Percentiles rank a stretch among this genome's conserved stretches.
These are phyloP conservation scores for Zosterops hypoxanthus DNA, from an alignment of 2,113 vertebrate genomes.

Conservation along the genomic window DNA sequence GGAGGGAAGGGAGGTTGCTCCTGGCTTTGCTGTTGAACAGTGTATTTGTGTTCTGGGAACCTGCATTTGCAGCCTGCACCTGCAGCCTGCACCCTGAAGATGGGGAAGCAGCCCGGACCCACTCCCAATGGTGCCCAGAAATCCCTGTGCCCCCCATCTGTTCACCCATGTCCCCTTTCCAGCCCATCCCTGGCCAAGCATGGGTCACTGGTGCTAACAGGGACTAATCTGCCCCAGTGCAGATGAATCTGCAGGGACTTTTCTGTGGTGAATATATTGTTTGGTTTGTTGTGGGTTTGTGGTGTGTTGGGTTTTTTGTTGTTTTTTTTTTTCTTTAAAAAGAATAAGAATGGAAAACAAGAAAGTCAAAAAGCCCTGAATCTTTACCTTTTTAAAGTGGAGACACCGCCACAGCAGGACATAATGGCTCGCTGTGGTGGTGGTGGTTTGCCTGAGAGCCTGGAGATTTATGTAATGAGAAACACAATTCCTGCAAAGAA, in stretches of 20 bases:
- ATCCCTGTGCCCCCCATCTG: neutral
- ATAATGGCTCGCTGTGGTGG: conserved; percentile 27
- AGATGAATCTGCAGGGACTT: neutral
- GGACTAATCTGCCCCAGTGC: neutral
- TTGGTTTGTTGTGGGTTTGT: neutral
- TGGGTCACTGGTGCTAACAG: neutral
- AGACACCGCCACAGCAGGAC: conserved; percentile 60
- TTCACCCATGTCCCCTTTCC: neutral
- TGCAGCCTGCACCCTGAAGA: rapidly evolving
- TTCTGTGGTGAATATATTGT: neutral
- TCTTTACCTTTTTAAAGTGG: conserved; percentile 51
- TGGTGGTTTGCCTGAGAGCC: conserved; percentile 48
- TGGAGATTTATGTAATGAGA: conserved; percentile 71
- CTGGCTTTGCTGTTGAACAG: neutral
- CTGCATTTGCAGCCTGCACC: neutral
- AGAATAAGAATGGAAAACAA: conserved; percentile 20
- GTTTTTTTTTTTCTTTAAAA: neutral
- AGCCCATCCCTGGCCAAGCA: neutral
- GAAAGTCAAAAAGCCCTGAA: conserved; percentile 38
- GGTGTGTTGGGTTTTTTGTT: neutral
- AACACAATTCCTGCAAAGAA: conserved; percentile 68
- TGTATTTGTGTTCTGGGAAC: neutral
- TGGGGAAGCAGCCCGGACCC: neutral
- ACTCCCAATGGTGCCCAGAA: rapidly evolving
- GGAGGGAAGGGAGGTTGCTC: neutral